These are phyloP conservation scores for Latrodectus hesperus DNA, from an alignment of 2,888 invertebrate genomes.

Conservation along the genomic window DNA sequence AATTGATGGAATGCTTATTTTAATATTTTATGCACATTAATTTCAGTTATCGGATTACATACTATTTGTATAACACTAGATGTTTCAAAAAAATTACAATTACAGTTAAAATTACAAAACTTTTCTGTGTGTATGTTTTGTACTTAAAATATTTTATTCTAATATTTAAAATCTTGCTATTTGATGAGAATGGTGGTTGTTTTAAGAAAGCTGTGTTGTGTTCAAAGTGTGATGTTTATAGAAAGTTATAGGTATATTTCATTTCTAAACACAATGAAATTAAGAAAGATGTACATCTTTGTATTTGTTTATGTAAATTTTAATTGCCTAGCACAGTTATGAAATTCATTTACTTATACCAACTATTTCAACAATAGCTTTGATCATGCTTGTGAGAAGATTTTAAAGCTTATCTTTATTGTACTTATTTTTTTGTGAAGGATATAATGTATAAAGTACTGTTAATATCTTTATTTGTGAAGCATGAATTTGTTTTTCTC, in stretches of 20 bases:
- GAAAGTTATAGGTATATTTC: constrained; percentile 38
- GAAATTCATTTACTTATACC: not conserved
- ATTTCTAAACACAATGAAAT: constrained; percentile 44
- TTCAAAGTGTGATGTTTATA: constrained; percentile 61
- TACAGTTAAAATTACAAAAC: too few relatives aligned
- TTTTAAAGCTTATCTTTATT: not conserved
- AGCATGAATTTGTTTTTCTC: not conserved
- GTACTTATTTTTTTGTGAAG: not conserved
- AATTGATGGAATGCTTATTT: too few relatives aligned
- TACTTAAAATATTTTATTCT: too few relatives aligned
- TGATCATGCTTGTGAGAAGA: not conserved
- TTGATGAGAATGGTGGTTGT: constrained; percentile 63
- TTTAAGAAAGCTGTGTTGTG: constrained; percentile 41
- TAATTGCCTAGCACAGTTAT: constrained; percentile 31
- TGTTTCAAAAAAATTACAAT: too few relatives aligned
- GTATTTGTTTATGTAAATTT: constrained; percentile 57
- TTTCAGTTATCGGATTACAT: too few relatives aligned
- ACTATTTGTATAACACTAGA: too few relatives aligned
- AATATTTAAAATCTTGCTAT: not conserved
- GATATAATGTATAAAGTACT: too few relatives aligned
- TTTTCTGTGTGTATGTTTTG: too few relatives aligned
- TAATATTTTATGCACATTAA: too few relatives aligned
- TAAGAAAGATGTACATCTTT: constrained; percentile 57
- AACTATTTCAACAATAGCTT: not conserved
- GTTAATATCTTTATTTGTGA: not conserved